A percentile compares a stretch with the other conserved stretches of the same genome.
Evolutionary conservation across 2,797 vertebrate genomes (phyloP).

Genomic region (Cossypha polioptera): DNA sequence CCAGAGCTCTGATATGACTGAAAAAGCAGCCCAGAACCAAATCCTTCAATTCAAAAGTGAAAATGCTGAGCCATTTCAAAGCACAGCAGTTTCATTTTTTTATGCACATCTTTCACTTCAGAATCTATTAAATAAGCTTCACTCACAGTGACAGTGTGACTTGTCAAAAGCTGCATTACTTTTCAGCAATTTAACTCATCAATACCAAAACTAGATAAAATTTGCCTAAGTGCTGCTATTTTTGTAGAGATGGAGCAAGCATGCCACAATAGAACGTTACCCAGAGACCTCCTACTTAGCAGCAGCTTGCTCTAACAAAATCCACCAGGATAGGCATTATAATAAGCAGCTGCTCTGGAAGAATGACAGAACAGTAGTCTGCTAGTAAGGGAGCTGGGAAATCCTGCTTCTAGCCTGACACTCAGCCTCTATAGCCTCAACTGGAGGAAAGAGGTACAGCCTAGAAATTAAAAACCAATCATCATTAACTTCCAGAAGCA

Average conservation of each 20-base stretch:
- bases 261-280: neutral
- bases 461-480: neutral
- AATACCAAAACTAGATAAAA: neutral
- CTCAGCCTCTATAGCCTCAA: neutral
- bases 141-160: neutral
- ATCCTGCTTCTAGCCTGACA: neutral
- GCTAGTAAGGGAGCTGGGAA: neutral
- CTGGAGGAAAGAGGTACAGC: neutral
- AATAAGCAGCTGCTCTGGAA: constrained; percentile 34
- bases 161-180: neutral
- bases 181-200: neutral
- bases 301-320: constrained; percentile 5
- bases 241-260: neutral
- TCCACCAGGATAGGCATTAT: neutral
- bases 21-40: neutral
- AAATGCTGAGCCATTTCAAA: neutral
- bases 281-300: neutral
- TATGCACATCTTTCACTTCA: neutral
- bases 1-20: neutral
- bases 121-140: neutral
- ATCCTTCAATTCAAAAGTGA: neutral
- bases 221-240: constrained; percentile 36
- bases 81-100: neutral
- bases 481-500: neutral
- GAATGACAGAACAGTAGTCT: constrained; percentile 16